These are phyloP conservation scores for Ceratosolen fusciceps DNA, from an alignment of 1,140 invertebrate species.

Conservation along the genomic window DNA sequence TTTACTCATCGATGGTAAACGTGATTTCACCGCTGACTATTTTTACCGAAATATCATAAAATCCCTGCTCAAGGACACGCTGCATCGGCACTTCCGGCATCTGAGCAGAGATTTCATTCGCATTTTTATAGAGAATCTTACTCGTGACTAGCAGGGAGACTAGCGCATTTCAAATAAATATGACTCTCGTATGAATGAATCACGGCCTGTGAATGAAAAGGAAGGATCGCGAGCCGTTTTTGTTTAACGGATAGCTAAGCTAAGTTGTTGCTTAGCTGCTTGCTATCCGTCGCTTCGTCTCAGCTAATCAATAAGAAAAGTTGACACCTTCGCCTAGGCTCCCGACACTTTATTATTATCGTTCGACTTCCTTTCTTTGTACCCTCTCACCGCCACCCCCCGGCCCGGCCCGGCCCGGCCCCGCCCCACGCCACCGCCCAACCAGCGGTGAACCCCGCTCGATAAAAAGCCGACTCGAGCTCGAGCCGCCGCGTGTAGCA, in stretches of 20 bases:
- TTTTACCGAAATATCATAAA: conserved; percentile 6
- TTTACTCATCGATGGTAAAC: neutral
- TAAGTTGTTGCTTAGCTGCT: too few relatives aligned
- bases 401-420: too few relatives aligned
- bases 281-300: neutral
- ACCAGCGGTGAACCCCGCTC: too few relatives aligned
- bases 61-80: neutral
- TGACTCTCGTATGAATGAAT: conserved; percentile 39
- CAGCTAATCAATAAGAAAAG: conserved; percentile 5
- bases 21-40: neutral
- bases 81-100: neutral
- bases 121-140: conserved; percentile 16
- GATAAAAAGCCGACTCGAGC: neutral
- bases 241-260: conserved; percentile 14
- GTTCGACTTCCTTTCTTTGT: too few relatives aligned
- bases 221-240: conserved; percentile 15
- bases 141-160: neutral
- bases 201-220: conserved; percentile 25
- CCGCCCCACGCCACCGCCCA: too few relatives aligned
- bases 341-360: neutral
- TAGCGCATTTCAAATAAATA: neutral
- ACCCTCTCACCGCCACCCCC: too few relatives aligned
- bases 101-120: neutral
- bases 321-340: conserved; percentile 1
- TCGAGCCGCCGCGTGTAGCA: too few relatives aligned